Evolutionary conservation across 2,888 invertebrate species (phyloP), one percentile per base, ranked within the genome.

Genomic region (Myopa tessellatipennis): DNA sequence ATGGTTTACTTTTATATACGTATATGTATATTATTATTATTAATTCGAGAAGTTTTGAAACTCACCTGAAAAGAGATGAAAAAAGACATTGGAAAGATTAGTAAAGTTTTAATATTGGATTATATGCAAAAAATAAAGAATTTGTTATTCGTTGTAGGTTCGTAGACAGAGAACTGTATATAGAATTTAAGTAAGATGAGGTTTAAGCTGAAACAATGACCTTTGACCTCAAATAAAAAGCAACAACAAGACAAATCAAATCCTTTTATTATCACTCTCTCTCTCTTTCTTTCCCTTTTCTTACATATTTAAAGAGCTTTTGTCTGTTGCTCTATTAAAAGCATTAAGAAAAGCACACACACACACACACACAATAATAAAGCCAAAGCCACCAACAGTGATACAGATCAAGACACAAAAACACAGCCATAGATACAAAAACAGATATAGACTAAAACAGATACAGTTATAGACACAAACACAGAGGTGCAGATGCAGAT

Each of bases 351-450:
- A 73, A 73, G 77, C 77, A 79, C 78, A 79, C 78, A 80, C 78
- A 78, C 79, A 80, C 77, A 78, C 78, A 80, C 77, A 79, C 79
- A 79, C 67, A 80, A 76, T 38, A 77, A 71, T 78, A 52, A 36
- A 38, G 34, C 16, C 12, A 60, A 18, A 60, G 6, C 7, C 16
- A 45, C 26, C 16, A 14, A 26, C 26, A 34, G 12, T 14, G 16
- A 45, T 26, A 45, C n/a, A 16, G 16, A 60, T 60, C 2, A 18
- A 60, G 16, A 60, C 6, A 16, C 12, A 60, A 18, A 60, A 1
- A 10, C 12, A 60, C 12, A 60, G 16, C 5, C 18, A 61, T 4
- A 61, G 18, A 61, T 5, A 61, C 26, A 71, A 18, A 58, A 36
- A 55, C 10, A 26, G 5, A 61, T 61, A 61, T 61, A 61, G 14